phyloP scores from a whole-genome alignment of 2,113 vertebrate genomes.

The Capreolus pygargus region DNA sequence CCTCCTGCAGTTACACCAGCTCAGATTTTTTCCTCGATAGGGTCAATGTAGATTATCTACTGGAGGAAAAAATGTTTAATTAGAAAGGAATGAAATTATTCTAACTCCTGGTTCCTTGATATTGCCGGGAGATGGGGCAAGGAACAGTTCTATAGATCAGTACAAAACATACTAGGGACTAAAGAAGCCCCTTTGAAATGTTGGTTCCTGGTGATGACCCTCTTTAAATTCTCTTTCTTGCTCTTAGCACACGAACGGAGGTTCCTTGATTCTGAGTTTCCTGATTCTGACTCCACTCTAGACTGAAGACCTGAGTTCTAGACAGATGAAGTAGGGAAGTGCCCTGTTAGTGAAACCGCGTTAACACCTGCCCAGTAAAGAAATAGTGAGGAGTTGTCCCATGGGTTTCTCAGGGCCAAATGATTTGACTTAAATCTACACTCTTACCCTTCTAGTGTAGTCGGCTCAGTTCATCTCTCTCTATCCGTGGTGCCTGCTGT shows the following conservation, averaged over 20 bases:
- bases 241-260: neutral
- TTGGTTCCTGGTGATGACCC: neutral
- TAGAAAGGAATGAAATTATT: neutral
- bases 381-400: neutral
- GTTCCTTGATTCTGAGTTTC: neutral
- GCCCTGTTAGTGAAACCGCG: neutral
- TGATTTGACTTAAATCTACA: neutral
- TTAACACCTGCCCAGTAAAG: neutral
- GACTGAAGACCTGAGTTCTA: neutral
- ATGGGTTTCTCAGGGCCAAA: neutral
- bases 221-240: neutral
- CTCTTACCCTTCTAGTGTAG: neutral
- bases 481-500: neutral
- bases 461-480: neutral
- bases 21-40: neutral
- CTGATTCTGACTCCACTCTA: no score
- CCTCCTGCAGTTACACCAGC: conserved; percentile 4
- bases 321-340: neutral
- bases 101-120: neutral
- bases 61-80: neutral
- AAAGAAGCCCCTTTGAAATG: neutral
- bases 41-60: neutral
- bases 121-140: neutral
- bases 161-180: neutral
- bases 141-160: neutral